Percentiles rank a stretch among this genome's conserved stretches.
These are phyloP conservation scores for Aculops lycopersici DNA, from an alignment of 1,140 invertebrate species.

Conservation along the genomic window DNA sequence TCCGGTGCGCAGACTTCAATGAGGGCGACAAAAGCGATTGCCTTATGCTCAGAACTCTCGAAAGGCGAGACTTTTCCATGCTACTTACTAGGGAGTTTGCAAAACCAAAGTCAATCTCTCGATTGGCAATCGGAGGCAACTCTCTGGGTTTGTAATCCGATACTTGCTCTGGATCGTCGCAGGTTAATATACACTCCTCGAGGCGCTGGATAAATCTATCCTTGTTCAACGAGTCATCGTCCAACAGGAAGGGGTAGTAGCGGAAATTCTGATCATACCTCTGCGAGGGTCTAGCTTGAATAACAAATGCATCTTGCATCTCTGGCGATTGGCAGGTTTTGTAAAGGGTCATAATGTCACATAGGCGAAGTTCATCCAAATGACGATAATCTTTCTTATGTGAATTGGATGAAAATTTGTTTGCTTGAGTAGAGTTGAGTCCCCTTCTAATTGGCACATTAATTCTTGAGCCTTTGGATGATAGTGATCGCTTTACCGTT, in stretches of 20 bases:
- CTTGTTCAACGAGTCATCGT: background rate
- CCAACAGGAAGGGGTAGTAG: background rate
- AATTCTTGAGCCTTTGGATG: too few relatives aligned
- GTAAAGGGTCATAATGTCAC: background rate
- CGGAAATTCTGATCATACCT: background rate
- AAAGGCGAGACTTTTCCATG: background rate
- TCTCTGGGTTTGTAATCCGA: background rate
- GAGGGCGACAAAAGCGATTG: background rate
- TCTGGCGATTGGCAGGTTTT: background rate
- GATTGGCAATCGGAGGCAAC: too few relatives aligned
- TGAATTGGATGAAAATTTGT: background rate
- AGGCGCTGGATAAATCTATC: background rate
- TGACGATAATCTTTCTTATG: background rate
- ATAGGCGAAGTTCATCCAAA: background rate
- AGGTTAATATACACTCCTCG: background rate
- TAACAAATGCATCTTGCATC: background rate
- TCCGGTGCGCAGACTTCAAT: background rate
- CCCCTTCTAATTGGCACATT: background rate
- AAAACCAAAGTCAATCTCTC: background rate
- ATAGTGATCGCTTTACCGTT: constrained; percentile 32
- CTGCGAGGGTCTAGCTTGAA: background rate
- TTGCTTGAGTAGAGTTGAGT: background rate
- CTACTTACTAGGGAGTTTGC: background rate
- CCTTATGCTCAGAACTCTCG: background rate
- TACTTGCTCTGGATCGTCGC: background rate